Evolutionary conservation across 2,888 invertebrate genomes (phyloP), one percentile per base, ranked within the genome.

Genomic region (Biston betularia): DNA sequence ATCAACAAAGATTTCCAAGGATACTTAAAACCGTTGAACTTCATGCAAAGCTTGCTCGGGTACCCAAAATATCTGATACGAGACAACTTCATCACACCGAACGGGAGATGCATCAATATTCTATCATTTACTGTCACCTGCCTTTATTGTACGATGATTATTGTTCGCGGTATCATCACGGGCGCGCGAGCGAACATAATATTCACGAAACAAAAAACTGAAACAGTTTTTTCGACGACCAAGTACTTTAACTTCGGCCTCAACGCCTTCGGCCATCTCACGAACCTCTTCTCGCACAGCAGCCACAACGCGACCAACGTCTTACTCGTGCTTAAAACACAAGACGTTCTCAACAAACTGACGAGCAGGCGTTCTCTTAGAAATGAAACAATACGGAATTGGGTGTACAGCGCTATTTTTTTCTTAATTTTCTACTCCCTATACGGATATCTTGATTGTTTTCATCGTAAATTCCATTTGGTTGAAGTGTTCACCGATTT

Each of bases 51-150:
- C 10, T 15, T 59, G 9, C 7, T 33, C 9, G 40, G 59, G 0
- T 58, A 52, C 24, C 63, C 67, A 3, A 68, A 68, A 40, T 63
- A 59, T 50, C 33, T 24, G 12, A 63, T 68, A 40, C 44, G 63
- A 15, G 63, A 68, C 40, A 68, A 68, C 15, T 68, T 68, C 9
- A 54, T 68, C 8, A 59, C 67, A 33, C 59, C 67, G 0, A 63
- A 58, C 1, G 52, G 59, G 9, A 6, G n/a, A 7, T n/a, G 10
- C 7, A 12, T 42, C 0, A 50, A 68, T 11, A 0, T 56, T 0
- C 0, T 55, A 7, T 63, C 63, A 6, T 56, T 63, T 40, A 10
- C 52, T 7, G 52, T 46, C 12, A 67, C 67, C 7, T 59, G 24
- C 15, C 0, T 54, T 15, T 67, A 59, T 38, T 14, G 50, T 24